Evolutionary conservation across 2,113 vertebrate genomes (phyloP), one percentile per base, ranked within the genome.

Genomic region (Megaceryle torquata): DNA sequence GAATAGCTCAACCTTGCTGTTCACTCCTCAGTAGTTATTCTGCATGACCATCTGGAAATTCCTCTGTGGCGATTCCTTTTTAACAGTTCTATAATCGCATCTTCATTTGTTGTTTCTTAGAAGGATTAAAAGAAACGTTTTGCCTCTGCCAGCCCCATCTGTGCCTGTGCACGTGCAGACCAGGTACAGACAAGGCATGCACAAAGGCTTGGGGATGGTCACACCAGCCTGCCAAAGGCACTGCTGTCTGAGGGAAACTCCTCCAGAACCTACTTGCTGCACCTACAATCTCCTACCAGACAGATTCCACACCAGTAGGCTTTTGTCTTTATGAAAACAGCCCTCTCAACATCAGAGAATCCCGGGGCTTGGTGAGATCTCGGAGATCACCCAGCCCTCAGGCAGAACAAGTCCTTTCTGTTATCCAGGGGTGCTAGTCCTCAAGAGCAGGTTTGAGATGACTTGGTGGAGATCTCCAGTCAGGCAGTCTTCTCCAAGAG

Each of bases 81-180:
- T 71, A 94, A 91, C 88, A 86, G 57, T 88, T 82, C 88, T 72
- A 75, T 95, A 94, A 97, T 95, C 87, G 88, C 65, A 91, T 91
- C 81, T 79, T 95, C 95, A 97, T 97, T 91, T 85, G 69, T 65
- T 46, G 91, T 95, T 97, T 96, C 91, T 95, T 92, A 82, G 72
- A 94, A 97, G 70, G 86, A 95, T 96, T 94, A 79, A 83, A 92
- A 96, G 71, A 75, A 96, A 50, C n/a, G 22, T 56, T 88, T 94
- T 9, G 5, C 22, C 59, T 93, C 68, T 82, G 65, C 82, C 77
- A 93, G 89, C 16, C 46, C 77, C 95, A 93, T 94, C 91, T 97
- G 95, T 81, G 91, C 31, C 64, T 7, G 2, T 41, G 60, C n/a
- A 69, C 56, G 43, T 6, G 19, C 61, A 56, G 31, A 59, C 7